Conservation (phyloP, 2,888 invertebrate genomes). For the Chromoteleia sp. region DNA sequence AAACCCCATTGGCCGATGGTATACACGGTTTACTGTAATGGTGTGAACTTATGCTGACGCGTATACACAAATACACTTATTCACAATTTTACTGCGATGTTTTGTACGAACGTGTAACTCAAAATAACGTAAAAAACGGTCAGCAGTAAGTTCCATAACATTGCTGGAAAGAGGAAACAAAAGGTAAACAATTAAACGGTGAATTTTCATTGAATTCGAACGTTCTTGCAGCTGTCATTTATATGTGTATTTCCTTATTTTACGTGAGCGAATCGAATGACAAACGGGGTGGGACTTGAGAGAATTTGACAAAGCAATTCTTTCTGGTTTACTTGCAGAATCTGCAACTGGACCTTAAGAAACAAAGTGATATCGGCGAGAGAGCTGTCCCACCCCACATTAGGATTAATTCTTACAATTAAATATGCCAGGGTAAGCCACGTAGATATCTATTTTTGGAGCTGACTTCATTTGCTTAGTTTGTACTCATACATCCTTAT, state of each 20-base stretch:
- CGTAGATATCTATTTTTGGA: conserved; percentile 70
- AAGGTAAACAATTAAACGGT: conserved; percentile 38
- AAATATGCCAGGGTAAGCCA: conserved; percentile 72
- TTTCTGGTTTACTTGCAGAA: conserved; percentile 67
- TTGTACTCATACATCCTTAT: conserved; percentile 43
- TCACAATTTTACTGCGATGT: conserved; percentile 33
- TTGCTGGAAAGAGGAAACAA: background rate
- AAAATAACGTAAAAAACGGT: conserved; percentile 21
- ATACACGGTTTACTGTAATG: conserved; percentile 20
- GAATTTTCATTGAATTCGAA: background rate
- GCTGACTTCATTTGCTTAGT: conserved; percentile 68
- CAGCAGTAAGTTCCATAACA: background rate
- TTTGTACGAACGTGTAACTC: background rate
- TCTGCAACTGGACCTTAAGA: conserved; percentile 67
- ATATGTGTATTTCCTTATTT: conserved; percentile 17
- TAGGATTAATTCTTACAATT: conserved; percentile 69
- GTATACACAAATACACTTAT: conserved; percentile 30
- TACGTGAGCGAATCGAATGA: conserved; percentile 6
- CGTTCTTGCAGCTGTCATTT: conserved; percentile 4
- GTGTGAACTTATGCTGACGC: conserved; percentile 36
- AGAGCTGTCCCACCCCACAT: conserved; percentile 71
- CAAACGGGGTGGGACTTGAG: conserved; percentile 68
- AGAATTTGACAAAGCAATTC: conserved; percentile 53
- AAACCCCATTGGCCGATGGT: conserved; percentile 63
- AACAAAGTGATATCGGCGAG: conserved; percentile 57